A percentile compares a stretch with the other conserved stretches of the same genome.
Evolutionary conservation across 2,797 vertebrate species (phyloP).

Genomic region (Crotalus adamanteus): DNA sequence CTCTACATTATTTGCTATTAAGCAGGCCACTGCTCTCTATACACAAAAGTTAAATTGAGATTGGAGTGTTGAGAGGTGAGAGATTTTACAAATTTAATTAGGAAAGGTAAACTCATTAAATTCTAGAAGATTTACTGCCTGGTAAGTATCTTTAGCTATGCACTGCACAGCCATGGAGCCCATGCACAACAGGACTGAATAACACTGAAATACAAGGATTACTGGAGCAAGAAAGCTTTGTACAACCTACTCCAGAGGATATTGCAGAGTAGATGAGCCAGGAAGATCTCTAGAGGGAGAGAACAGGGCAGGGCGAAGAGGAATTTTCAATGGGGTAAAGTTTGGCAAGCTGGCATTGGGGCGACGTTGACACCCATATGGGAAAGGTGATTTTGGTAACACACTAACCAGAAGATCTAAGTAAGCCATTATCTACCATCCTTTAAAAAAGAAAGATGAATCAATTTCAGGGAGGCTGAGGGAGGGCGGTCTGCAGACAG

Average conservation of each 20-base stretch:
- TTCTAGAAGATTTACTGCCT: not conserved
- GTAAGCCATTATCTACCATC: not conserved
- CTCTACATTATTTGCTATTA: not conserved
- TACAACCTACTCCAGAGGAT: not conserved
- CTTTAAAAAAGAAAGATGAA: not conserved
- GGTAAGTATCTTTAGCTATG: not conserved
- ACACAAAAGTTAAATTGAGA: not conserved
- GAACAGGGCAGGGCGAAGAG: too few relatives aligned
- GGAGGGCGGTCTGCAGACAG: not conserved
- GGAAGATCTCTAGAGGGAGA: not conserved
- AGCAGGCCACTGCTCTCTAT: not conserved
- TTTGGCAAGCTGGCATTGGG: not conserved
- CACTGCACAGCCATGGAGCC: too few relatives aligned
- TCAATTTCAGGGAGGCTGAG: not conserved
- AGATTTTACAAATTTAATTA: not conserved
- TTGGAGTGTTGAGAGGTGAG: not conserved
- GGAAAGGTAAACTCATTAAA: too few relatives aligned
- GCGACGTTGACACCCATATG: not conserved
- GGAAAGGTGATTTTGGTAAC: too few relatives aligned
- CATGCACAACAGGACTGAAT: not conserved
- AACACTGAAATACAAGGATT: not conserved
- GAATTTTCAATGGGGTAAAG: not conserved
- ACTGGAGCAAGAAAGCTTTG: too few relatives aligned
- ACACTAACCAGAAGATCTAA: not conserved
- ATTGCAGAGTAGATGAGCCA: too few relatives aligned